A percentile compares a stretch with the other conserved stretches of the same genome.
Evolutionary conservation across 37 sponge, comb jelly and placozoan genomes (phyloP).

Genomic region (Chondrosia reniformis): DNA sequence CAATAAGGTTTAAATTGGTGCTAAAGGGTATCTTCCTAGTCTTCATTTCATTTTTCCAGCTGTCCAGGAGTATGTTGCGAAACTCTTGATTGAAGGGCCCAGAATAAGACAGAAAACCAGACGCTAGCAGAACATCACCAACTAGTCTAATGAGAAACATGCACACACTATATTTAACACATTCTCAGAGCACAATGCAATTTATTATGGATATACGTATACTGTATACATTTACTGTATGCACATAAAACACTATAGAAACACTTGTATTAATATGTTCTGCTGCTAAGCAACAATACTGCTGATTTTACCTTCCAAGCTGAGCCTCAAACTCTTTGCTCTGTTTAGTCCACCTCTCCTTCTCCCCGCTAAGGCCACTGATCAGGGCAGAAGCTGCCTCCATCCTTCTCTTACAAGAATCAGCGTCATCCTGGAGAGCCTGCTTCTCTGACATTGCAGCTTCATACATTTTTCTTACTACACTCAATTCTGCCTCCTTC

Average conservation of each 20-base stretch:
- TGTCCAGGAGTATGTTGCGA: constrained; percentile 64
- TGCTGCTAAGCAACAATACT: no score
- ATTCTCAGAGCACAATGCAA: background rate
- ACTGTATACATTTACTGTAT: no score
- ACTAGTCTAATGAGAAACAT: constrained; percentile 54
- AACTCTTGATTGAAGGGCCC: constrained; percentile 99
- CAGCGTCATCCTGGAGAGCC: constrained; percentile 92
- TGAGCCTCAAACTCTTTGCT: constrained; percentile 95
- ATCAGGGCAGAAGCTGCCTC: constrained; percentile 94
- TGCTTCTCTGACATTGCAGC: constrained; percentile 94
- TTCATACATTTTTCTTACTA: constrained; percentile 94
- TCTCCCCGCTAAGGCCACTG: constrained; percentile 95
- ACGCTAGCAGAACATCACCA: constrained; percentile 94
- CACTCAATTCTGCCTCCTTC: constrained; percentile 90
- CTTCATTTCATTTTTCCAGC: constrained; percentile 90
- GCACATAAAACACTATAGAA: no score
- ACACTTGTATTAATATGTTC: no score
- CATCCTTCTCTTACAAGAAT: constrained; percentile 94
- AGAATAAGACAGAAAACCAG: constrained; percentile 97
- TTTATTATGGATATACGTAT: background rate
- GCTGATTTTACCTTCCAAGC: constrained; percentile 47
- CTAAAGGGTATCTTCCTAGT: constrained; percentile 81
- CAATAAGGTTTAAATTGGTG: constrained; percentile 70
- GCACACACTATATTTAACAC: background rate
- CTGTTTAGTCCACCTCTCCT: constrained; percentile 93